Evolutionary conservation across 2,113 vertebrate genomes (phyloP), one percentile per base, ranked within the genome.

Genomic region (Labeo catla): DNA sequence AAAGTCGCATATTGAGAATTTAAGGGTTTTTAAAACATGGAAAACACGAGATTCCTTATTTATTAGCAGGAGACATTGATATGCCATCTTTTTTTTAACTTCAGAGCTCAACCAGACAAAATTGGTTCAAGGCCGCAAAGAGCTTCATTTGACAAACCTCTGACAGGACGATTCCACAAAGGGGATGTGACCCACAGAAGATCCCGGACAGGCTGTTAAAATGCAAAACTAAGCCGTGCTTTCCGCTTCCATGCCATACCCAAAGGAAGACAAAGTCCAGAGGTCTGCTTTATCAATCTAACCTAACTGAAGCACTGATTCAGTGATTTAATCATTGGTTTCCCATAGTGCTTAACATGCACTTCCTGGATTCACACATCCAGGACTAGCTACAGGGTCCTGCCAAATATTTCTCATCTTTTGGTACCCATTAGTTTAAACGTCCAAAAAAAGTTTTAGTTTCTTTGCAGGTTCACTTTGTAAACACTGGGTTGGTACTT

Each of bases 221-320:
- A 59, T 43, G 52, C 50, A 21, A 39, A 79, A 59, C 76, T 21
- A 79, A 59, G 11, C 45, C 3, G 0, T 74, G 45, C 72, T 21
- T 74, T 74, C n/a, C 45, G 21, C 72, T 76, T 76, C 72, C 45
- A 11, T 76, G 72, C 72, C 6, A 2, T 76, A 49, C 72, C 45
- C 72, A 49, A n/a, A 76, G 72, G 45, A 76, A 49, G 39, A 76
- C 72, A 23, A 49, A 49, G 72, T 13, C 34, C 8, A 59, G 52
- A 59, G 50, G 10, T 78, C 76, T 79, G 76, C 52, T 79, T 79
- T 79, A 59, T 39, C 52, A 59, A 59, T 57, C 50, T 57, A 49
- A 76, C 72, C 11, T 49, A 45, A 76, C 72, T 76, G 10, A 76
- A 76, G 45, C 72, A 49, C 49, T 15, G 45, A 76, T 47, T 73